These are phyloP conservation scores for Ciona savignyi DNA, from an alignment of 23 tunicate species.

Conservation along the genomic window DNA sequence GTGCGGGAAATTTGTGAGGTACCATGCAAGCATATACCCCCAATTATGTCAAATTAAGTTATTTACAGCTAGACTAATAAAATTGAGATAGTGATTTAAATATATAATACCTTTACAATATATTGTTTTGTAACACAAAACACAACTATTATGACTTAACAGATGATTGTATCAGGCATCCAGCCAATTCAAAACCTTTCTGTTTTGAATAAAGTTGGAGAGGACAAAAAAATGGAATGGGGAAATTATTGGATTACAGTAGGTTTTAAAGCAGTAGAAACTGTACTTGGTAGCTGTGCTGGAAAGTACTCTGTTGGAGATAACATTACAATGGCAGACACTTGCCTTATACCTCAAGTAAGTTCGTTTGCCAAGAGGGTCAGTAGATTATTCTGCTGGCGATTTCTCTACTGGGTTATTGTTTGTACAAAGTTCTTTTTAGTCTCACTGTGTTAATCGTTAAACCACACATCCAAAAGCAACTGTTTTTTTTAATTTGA, in stretches of 20 bases:
- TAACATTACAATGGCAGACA: conserved; percentile 78
- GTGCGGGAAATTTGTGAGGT: conserved; percentile 63
- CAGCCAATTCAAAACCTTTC: conserved; percentile 63
- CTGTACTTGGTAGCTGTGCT: conserved; percentile 19
- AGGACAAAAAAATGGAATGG: conserved; percentile 52
- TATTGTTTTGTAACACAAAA: too few species aligned
- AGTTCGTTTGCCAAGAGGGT: too few species aligned
- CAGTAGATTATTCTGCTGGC: too few species aligned
- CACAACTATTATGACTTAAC: too few species aligned
- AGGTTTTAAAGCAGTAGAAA: conserved; percentile 63
- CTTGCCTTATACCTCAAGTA: conserved; percentile 73
- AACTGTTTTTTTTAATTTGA: too few species aligned
- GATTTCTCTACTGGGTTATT: too few species aligned
- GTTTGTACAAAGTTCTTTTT: too few species aligned
- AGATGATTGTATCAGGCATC: conserved; percentile 44
- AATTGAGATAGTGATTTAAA: background rate
- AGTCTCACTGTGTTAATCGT: too few species aligned
- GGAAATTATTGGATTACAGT: conserved; percentile 27
- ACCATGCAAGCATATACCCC: background rate
- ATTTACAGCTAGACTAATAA: background rate
- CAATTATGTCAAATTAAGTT: too few species aligned
- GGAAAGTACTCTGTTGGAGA: conserved; percentile 79
- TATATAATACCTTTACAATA: too few species aligned
- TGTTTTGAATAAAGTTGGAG: conserved; percentile 25
- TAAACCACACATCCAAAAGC: too few species aligned